Conservation (phyloP, 2,888 invertebrate species). For the Therioaphis trifolii region DNA sequence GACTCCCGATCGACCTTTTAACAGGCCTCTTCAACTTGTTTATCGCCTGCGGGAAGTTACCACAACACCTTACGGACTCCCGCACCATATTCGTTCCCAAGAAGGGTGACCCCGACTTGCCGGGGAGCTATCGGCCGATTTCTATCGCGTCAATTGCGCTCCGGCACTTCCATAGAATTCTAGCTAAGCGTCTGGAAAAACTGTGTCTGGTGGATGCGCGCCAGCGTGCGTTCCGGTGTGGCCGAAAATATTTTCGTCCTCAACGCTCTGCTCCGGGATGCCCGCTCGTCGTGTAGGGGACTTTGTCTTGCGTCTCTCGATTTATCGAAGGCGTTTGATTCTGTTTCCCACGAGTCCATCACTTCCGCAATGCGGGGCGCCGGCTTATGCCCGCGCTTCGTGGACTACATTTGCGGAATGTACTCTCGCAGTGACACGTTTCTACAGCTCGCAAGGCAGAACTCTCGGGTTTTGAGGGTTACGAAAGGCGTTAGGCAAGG, state of each 20-base stretch:
- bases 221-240: conserved; percentile 7
- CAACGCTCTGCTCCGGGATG: neutral
- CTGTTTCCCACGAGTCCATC: neutral
- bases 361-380: neutral
- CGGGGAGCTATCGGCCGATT: conserved; percentile 5
- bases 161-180: neutral
- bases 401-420: neutral
- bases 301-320: conserved; percentile 2
- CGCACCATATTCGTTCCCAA: neutral
- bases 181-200: neutral
- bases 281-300: neutral
- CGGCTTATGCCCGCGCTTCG: neutral
- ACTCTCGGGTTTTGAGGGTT: neutral
- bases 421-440: neutral
- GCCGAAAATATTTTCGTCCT: conserved; percentile 7
- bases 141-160: neutral
- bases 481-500: conserved; percentile 11
- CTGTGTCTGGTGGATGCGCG: neutral
- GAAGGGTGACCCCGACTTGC: neutral
- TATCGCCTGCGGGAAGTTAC: neutral
- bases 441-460: neutral
- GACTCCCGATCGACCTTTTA: neutral
- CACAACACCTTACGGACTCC: rapidly evolving
- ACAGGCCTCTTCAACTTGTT: conserved; percentile 10
- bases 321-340: conserved; percentile 20